phyloP scores from a whole-genome alignment of 2,888 invertebrate species.

The Machimus rusticus region DNA sequence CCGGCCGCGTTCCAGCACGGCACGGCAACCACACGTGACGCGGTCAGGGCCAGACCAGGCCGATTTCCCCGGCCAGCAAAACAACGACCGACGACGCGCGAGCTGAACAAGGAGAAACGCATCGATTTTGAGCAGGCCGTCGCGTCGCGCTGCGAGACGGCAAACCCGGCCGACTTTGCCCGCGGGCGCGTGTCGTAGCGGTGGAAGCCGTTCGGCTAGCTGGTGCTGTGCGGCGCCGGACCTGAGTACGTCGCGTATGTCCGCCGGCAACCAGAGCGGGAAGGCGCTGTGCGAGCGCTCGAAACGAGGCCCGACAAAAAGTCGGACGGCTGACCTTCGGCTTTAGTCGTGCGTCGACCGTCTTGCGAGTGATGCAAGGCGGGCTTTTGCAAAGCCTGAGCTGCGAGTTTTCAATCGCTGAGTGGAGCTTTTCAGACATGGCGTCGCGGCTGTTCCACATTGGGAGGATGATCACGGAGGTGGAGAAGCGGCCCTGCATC shows the following conservation, averaged over 20 bases:
- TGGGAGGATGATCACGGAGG: background rate
- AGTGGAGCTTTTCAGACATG: background rate
- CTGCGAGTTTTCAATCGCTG: background rate
- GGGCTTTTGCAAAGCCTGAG: background rate
- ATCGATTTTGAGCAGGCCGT: background rate
- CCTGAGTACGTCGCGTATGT: background rate
- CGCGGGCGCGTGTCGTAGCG: background rate
- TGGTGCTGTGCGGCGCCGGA: background rate
- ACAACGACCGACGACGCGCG: background rate
- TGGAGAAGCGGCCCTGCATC: conserved; percentile 3
- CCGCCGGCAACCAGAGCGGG: background rate
- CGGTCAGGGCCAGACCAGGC: background rate
- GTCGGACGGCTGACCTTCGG: background rate
- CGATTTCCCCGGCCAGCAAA: background rate
- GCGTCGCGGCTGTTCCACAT: background rate
- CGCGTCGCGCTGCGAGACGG: background rate
- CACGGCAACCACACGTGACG: background rate
- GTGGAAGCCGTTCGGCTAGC: background rate
- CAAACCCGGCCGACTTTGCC: background rate
- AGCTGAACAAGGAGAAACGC: background rate
- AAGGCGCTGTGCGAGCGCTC: background rate
- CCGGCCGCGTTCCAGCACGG: background rate
- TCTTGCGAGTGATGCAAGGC: background rate
- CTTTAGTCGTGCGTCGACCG: background rate
- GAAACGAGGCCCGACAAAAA: background rate